Evolutionary conservation across 2,888 invertebrate species (phyloP).

Genomic region (Fabriciana adippe): DNA sequence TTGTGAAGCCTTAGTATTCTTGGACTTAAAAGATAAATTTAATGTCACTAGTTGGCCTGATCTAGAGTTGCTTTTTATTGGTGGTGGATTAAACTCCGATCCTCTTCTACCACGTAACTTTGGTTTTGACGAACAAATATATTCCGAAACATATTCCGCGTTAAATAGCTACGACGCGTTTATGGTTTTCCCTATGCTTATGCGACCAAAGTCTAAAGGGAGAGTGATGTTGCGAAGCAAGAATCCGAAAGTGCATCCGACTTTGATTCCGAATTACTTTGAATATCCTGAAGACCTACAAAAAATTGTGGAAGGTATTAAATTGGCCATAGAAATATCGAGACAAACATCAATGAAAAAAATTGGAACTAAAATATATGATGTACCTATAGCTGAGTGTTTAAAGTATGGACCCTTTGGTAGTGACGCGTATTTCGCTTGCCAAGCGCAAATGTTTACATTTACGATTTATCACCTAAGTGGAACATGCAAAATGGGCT

Average conservation of each 20-base stretch:
- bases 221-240: constrained; percentile 85
- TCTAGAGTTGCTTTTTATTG: constrained; percentile 84
- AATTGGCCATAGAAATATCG: constrained; percentile 81
- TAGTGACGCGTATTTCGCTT: constrained; percentile 87
- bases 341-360: constrained; percentile 82
- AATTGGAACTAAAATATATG: constrained; percentile 82
- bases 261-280: constrained; percentile 91
- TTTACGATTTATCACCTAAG: constrained; percentile 87
- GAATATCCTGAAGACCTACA: constrained; percentile 83
- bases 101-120: constrained; percentile 74
- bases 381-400: constrained; percentile 84
- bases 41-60: constrained; percentile 83
- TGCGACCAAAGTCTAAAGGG: constrained; percentile 88
- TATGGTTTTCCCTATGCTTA: constrained; percentile 86
- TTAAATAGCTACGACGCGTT: constrained; percentile 68
- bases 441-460: constrained; percentile 85
- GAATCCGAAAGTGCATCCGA: constrained; percentile 87
- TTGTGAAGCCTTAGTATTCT: constrained; percentile 85
- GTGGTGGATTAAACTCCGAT: constrained; percentile 79
- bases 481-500: constrained; percentile 86
- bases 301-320: constrained; percentile 85
- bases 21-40: constrained; percentile 83
- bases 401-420: constrained; percentile 78
- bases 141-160: constrained; percentile 62
- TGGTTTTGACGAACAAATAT: constrained; percentile 77